Conservation (phyloP, 2,113 vertebrate species). For the Rhabdomys dilectus region DNA sequence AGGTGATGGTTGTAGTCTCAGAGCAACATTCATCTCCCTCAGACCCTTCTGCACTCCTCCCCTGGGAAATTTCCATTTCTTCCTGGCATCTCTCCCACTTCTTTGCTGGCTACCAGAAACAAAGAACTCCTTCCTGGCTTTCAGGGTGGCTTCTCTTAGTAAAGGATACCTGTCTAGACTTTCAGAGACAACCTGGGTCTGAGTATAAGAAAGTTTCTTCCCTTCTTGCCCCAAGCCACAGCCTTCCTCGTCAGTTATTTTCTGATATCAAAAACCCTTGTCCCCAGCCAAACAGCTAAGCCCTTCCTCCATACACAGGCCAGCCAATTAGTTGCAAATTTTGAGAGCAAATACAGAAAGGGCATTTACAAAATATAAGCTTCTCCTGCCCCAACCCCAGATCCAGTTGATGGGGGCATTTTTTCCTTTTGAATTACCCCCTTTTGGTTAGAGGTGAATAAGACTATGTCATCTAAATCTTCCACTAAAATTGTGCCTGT, state of each 20-base stretch:
- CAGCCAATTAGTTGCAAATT: not conserved
- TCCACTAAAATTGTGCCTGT: not conserved
- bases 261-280: not conserved
- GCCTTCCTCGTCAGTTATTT: not conserved
- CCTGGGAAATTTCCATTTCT: constrained; percentile 69
- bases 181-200: not conserved
- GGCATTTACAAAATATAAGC: not conserved
- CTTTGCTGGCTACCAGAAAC: constrained; percentile 68
- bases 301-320: not conserved
- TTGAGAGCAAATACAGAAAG: not conserved
- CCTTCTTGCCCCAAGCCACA: not conserved
- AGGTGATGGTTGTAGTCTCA: not conserved
- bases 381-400: not conserved
- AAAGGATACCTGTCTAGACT: constrained; percentile 43
- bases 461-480: not conserved
- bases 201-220: not conserved
- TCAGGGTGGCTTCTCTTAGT: constrained; percentile 50
- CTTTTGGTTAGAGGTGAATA: not conserved
- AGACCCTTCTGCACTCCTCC: not conserved
- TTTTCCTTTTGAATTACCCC: constrained; percentile 12
- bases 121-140: constrained; percentile 67
- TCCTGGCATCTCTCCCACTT: constrained; percentile 63
- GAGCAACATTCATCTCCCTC: constrained; percentile 37
- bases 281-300: constrained; percentile 16
- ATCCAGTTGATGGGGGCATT: not conserved